phyloP scores from a whole-genome alignment of 2,888 invertebrate species.

The Drosophila anomalata region DNA sequence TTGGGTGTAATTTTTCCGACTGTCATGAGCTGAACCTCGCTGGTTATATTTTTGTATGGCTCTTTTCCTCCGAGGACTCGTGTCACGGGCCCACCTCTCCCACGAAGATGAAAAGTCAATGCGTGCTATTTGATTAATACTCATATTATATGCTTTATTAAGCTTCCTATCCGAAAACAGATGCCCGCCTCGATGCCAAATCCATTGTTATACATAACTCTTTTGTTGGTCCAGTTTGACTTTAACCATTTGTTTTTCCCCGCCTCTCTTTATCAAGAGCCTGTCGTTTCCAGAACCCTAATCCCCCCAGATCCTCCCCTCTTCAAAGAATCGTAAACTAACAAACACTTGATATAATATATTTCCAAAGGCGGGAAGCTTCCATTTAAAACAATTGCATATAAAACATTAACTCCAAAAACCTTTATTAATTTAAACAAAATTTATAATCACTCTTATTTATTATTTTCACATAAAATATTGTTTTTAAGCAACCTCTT shows the following conservation, averaged over 20 bases:
- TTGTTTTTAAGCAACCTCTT: too few relatives aligned
- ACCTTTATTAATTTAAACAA: too few relatives aligned
- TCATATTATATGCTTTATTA: slow-evolving; percentile 79
- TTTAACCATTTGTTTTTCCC: slow-evolving; percentile 66
- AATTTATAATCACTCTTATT: too few relatives aligned
- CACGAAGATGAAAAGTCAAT: slow-evolving; percentile 71
- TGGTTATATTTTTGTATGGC: slow-evolving; percentile 8
- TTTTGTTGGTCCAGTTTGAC: slow-evolving; percentile 70
- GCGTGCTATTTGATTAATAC: slow-evolving; percentile 72
- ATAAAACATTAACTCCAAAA: too few relatives aligned
- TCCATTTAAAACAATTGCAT: too few relatives aligned
- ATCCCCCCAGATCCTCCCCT: background rate
- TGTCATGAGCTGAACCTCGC: slow-evolving; percentile 20
- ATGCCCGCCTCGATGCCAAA: slow-evolving; percentile 8
- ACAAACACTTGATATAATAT: too few relatives aligned
- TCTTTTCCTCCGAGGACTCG: slow-evolving; percentile 11
- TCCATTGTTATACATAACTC: slow-evolving; percentile 66
- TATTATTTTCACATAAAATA: too few relatives aligned
- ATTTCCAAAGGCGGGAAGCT: too few relatives aligned
- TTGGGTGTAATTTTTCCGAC: slow-evolving; percentile 19
- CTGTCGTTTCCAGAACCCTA: slow-evolving; percentile 52
- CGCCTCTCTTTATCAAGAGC: slow-evolving; percentile 19
- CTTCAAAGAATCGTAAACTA: background rate
- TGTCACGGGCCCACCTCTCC: slow-evolving; percentile 24
- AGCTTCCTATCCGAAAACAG: slow-evolving; percentile 31